phyloP scores from a whole-genome alignment of 2,888 invertebrate genomes.

The Plebejus argus region DNA sequence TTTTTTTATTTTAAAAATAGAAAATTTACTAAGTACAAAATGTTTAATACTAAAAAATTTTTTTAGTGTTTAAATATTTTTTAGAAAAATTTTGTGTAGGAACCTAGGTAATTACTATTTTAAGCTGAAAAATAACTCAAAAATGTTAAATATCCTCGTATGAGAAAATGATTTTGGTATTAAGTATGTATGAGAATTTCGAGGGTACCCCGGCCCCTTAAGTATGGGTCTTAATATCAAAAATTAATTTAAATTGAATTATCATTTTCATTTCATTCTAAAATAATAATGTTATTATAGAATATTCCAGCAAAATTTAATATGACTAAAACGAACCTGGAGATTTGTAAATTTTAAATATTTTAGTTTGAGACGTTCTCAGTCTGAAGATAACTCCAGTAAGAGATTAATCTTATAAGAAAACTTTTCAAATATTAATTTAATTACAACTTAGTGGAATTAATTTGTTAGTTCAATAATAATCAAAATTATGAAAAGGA shows the following conservation, averaged over 20 bases:
- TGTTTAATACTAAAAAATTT: too few relatives aligned
- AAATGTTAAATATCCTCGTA: too few relatives aligned
- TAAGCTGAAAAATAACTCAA: too few relatives aligned
- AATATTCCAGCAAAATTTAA: neutral
- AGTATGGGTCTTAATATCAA: neutral
- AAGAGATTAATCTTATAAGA: neutral
- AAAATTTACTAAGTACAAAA: too few relatives aligned
- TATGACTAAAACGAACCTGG: neutral
- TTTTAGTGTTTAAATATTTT: too few relatives aligned
- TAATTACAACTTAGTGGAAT: neutral
- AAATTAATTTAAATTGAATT: neutral
- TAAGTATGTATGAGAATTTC: too few relatives aligned
- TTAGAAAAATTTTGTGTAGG: too few relatives aligned
- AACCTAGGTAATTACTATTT: too few relatives aligned
- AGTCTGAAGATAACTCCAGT: neutral
- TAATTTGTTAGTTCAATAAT: slow-evolving; percentile 16
- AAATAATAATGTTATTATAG: neutral
- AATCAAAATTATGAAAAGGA: neutral
- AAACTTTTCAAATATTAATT: slow-evolving; percentile 11
- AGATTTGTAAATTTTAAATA: neutral
- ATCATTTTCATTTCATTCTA: neutral
- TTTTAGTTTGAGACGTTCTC: neutral
- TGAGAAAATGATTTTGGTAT: too few relatives aligned
- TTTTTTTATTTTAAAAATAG: too few relatives aligned
- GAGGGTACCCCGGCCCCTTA: too few relatives aligned